Evolutionary conservation across 2,888 invertebrate genomes (phyloP), one percentile per base, ranked within the genome.

Genomic region (Chrysolina oricalcia): DNA sequence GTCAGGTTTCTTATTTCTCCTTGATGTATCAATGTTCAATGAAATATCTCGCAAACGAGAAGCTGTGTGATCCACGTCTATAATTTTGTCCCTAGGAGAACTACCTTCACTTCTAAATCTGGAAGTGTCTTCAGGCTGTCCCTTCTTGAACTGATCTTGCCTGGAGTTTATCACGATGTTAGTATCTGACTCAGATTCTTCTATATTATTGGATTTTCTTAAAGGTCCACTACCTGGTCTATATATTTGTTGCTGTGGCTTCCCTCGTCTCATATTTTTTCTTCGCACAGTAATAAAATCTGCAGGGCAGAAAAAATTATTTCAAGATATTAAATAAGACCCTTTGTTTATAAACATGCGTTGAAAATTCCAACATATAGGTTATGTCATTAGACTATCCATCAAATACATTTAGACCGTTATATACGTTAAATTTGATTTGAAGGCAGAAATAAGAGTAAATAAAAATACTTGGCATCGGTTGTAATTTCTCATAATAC

Each of bases 211-310:
- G 80, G 93, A 92, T 88, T 94, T 93, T 86, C 93, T 91, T 80
- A 94, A 89, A 80, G 93, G 93, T 80, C 94, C 94, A 90, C 94
- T 94, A 83, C 94, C 94, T 86, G 94, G 94, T 87, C 92, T 92
- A 85, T 95, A 95, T 79, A 94, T 90, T 88, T 92, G 91, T 89
- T 93, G 92, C 86, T 92, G 92, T 84, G 93, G 93, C 89, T 93
- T 93, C 87, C 91, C 92, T 82, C 90, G 90, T 88, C 90, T 91
- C 90, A 88, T 89, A 83, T 83, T 88, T 80, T 79, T 82, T 76
- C 75, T 78, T 72, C 71, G 73, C 77, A 80, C 75, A 71, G 75
- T 50, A 73, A 53, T 80, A 65, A 81, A 82, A 81, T 80, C 81
- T 81, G 69, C 65, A 79, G 75, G 48, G 23, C 62, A 78, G 62